A percentile compares a stretch with the other conserved stretches of the same genome.
Evolutionary conservation across 2,888 invertebrate genomes (phyloP).

Genomic region (Euspilapteryx auroguttella): DNA sequence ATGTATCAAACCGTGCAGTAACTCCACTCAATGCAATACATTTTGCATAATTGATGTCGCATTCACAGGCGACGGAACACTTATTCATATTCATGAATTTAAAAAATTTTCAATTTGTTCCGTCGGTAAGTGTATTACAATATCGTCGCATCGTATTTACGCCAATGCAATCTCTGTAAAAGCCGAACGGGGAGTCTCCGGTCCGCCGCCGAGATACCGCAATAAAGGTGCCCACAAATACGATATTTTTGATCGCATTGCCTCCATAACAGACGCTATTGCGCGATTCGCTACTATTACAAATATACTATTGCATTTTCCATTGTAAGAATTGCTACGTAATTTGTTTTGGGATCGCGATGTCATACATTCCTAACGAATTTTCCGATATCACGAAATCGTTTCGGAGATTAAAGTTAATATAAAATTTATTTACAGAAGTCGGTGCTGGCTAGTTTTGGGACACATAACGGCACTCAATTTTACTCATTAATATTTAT

Average conservation of each 20-base stretch:
- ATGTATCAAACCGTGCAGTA: conserved; percentile 15
- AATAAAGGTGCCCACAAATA: conserved; percentile 31
- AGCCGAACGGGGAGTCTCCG: conserved; percentile 20
- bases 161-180: conserved; percentile 45
- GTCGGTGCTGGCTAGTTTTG: too few relatives aligned
- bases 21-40: conserved; percentile 38
- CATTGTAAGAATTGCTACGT: background rate
- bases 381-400: background rate
- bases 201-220: conserved; percentile 11
- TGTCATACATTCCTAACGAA: background rate
- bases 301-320: background rate
- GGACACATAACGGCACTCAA: too few relatives aligned
- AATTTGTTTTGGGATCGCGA: background rate
- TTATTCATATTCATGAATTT: conserved; percentile 59
- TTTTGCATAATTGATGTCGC: conserved; percentile 57
- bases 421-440: conserved; percentile 40
- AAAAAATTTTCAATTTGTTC: conserved; percentile 51
- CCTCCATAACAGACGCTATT: conserved; percentile 13
- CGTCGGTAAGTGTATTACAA: conserved; percentile 42
- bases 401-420: too few relatives aligned
- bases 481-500: too few relatives aligned
- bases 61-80: conserved; percentile 43
- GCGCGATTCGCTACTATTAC: background rate
- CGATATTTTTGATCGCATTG: conserved; percentile 32
- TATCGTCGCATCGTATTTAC: conserved; percentile 36